Conservation (phyloP, 2,113 vertebrate genomes). For the Dryoscopus gambensis region DNA sequence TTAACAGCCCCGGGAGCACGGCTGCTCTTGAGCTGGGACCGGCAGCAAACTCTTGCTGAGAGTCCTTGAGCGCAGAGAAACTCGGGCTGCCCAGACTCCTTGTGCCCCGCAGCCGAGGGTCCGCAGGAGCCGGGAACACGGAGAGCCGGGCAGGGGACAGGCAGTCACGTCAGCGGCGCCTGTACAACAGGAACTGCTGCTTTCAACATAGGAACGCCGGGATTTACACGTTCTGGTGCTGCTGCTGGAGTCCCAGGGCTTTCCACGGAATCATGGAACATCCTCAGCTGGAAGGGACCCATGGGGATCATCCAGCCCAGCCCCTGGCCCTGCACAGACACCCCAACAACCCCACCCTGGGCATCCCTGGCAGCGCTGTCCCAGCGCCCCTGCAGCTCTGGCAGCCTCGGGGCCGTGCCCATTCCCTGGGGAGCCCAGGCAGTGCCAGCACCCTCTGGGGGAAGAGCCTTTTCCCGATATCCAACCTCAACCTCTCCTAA, state of each 20-base stretch:
- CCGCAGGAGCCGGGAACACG: not conserved
- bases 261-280: not conserved
- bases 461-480: not conserved
- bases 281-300: not conserved
- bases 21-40: not conserved
- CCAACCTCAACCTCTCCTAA: not conserved
- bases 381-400: not conserved
- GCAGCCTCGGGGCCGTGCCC: fast-evolving
- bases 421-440: not conserved
- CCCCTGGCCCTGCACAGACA: not conserved
- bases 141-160: not conserved
- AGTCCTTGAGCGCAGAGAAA: not conserved
- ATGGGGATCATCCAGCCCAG: not conserved
- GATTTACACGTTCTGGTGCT: not conserved
- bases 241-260: not conserved
- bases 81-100: not conserved
- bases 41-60: not conserved
- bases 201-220: fast-evolving
- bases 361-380: fast-evolving
- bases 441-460: not conserved
- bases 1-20: not conserved
- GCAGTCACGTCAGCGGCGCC: not conserved
- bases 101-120: not conserved
- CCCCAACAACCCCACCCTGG: not conserved
- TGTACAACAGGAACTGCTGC: not conserved